A percentile compares a stretch with the other conserved stretches of the same genome.
Evolutionary conservation across 2,797 vertebrate species (phyloP).

Genomic region (Peromyscus attwateri): DNA sequence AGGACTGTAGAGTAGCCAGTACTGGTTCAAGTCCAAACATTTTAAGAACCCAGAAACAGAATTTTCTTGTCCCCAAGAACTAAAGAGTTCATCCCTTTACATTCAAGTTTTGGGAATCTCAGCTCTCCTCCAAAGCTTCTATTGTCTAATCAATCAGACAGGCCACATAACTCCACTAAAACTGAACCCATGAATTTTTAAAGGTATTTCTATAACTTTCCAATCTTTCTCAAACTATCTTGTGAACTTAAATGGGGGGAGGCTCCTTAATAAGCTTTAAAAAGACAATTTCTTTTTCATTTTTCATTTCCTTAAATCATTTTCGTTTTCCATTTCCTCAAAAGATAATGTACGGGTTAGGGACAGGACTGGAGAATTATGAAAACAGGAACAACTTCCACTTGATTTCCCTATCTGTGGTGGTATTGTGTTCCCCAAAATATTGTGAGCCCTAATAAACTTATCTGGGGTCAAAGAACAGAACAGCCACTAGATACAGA

Average conservation of each 20-base stretch:
- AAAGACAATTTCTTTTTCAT: background rate
- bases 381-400: background rate
- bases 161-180: background rate
- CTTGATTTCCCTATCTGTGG: background rate
- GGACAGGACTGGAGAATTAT: background rate
- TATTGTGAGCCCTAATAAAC: too few relatives aligned
- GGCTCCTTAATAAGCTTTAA: background rate
- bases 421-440: too few relatives aligned
- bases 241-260: background rate
- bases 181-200: background rate
- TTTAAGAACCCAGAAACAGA: background rate
- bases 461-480: too few relatives aligned
- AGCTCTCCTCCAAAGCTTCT: background rate
- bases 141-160: background rate
- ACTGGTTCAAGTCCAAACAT: slow-evolving; percentile 13
- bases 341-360: background rate
- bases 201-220: background rate
- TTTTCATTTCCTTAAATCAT: slow-evolving; percentile 69
- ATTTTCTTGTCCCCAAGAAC: background rate
- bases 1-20: background rate
- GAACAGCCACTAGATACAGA: too few relatives aligned
- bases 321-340: slow-evolving; percentile 60
- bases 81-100: background rate
- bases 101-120: background rate
- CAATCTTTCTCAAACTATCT: background rate